Evolutionary conservation across 2,113 vertebrate genomes (phyloP).

Genomic region (Apistogramma diplotaenia): DNA sequence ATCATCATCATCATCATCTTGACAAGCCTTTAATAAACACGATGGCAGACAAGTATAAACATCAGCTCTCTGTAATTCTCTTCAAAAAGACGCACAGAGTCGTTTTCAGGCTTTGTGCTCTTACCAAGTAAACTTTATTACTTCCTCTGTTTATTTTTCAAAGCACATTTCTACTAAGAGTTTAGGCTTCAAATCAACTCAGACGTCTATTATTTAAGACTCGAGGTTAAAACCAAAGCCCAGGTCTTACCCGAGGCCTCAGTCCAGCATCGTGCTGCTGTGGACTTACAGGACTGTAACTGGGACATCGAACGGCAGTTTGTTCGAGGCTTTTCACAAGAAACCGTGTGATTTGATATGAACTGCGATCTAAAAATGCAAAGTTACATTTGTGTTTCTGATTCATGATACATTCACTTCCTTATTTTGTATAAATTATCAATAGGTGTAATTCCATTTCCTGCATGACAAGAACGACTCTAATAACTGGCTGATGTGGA

Average conservation of each 20-base stretch:
- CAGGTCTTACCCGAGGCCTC: background rate
- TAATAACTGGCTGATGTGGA: too few species aligned
- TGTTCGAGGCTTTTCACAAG: background rate
- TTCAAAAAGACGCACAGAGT: too few species aligned
- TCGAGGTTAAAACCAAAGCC: too few species aligned
- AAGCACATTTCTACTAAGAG: background rate
- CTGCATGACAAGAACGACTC: too few species aligned
- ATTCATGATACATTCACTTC: too few species aligned
- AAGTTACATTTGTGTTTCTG: background rate
- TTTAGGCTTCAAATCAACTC: background rate
- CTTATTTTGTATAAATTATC: too few species aligned
- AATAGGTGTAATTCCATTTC: too few species aligned
- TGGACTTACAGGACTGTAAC: background rate
- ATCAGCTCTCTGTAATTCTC: background rate
- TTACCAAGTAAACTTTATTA: background rate
- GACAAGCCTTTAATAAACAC: background rate
- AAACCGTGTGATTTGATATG: background rate
- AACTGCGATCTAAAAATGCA: too few species aligned
- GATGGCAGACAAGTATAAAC: background rate
- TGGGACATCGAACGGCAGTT: background rate
- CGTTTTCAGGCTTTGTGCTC: too few species aligned
- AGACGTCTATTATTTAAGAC: too few species aligned
- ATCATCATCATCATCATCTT: background rate
- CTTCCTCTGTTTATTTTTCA: background rate
- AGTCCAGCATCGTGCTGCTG: background rate